phyloP scores from a whole-genome alignment of 2,113 vertebrate genomes.

The Carassius gibelio region DNA sequence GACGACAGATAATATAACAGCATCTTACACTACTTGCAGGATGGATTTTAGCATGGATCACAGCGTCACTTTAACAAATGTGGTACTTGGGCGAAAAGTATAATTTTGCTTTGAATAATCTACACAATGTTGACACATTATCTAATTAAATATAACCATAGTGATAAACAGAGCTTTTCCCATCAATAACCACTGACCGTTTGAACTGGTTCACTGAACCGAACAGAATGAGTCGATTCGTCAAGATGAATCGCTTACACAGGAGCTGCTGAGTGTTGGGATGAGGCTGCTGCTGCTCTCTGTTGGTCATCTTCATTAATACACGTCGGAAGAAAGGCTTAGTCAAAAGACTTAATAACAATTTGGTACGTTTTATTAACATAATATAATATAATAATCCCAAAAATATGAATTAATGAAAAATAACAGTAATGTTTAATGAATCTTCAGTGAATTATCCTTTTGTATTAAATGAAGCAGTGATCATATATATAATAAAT shows the following conservation, averaged over 20 bases:
- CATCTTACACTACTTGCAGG: neutral
- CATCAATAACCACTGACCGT: neutral
- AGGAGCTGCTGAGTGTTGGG: neutral
- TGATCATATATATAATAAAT: neutral
- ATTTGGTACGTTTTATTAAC: no score
- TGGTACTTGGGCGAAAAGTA: neutral
- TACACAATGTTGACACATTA: neutral
- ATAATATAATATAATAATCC: no score
- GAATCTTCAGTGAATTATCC: neutral
- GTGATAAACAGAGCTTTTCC: neutral
- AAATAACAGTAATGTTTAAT: neutral
- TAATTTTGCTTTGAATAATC: neutral
- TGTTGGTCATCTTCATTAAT: constrained; percentile 29
- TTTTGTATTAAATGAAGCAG: neutral
- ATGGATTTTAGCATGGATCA: no score
- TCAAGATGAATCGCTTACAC: neutral
- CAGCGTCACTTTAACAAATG: no score
- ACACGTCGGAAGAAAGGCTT: neutral
- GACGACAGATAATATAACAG: neutral
- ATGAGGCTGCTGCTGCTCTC: constrained; percentile 40
- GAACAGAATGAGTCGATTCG: neutral
- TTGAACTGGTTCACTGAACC: neutral
- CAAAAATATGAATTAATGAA: neutral
- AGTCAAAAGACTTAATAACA: no score
- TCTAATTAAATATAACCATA: neutral